Conservation (phyloP, 2,797 vertebrate species). For the Nannoperca obscura region DNA sequence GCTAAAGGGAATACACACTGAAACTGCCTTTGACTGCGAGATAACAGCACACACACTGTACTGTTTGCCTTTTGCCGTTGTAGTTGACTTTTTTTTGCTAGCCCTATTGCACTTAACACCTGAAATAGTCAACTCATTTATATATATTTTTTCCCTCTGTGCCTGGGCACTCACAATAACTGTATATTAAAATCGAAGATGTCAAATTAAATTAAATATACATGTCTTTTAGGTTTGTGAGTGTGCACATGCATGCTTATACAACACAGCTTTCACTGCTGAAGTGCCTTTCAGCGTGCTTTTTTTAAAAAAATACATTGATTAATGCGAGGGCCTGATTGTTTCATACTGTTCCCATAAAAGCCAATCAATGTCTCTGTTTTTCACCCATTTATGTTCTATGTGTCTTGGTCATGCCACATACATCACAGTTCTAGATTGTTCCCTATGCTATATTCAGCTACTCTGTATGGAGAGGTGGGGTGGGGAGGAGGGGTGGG, state of each 20-base stretch:
- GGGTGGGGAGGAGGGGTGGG: background rate
- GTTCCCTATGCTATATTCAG: slow-evolving; percentile 66
- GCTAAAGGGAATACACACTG: slow-evolving; percentile 74
- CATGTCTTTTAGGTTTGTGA: background rate
- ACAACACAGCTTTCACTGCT: slow-evolving; percentile 25
- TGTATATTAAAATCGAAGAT: slow-evolving; percentile 15
- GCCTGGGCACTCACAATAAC: background rate
- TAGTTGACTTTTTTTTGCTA: slow-evolving; percentile 41
- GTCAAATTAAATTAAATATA: background rate
- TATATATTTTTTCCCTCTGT: background rate
- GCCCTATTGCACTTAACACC: slow-evolving; percentile 47
- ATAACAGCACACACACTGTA: slow-evolving; percentile 74
- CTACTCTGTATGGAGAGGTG: slow-evolving; percentile 53
- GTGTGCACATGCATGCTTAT: background rate
- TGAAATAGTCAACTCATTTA: slow-evolving; percentile 18
- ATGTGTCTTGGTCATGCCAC: slow-evolving; percentile 48
- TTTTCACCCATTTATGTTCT: slow-evolving; percentile 30
- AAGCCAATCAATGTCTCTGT: slow-evolving; percentile 44
- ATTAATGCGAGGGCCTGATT: slow-evolving; percentile 47
- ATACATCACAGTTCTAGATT: slow-evolving; percentile 57
- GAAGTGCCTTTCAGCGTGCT: slow-evolving; percentile 15
- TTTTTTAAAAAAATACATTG: slow-evolving; percentile 11
- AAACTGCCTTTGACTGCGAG: slow-evolving; percentile 75
- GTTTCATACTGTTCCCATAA: slow-evolving; percentile 42
- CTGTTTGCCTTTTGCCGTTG: slow-evolving; percentile 58